These are phyloP conservation scores for Cardiocondyla obscurior DNA, from an alignment of 1,140 invertebrate genomes.

Conservation along the genomic window DNA sequence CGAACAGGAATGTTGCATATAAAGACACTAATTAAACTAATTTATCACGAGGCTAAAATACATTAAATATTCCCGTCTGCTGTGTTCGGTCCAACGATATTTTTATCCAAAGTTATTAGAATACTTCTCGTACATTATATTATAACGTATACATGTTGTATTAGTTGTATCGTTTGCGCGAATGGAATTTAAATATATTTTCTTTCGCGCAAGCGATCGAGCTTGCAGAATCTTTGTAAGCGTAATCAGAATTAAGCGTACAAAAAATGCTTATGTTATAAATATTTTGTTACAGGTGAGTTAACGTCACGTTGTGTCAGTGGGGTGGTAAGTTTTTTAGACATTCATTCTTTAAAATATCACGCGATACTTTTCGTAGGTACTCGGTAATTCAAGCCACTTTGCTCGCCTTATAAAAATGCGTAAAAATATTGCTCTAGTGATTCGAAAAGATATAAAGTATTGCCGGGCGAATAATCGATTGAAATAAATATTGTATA, in stretches of 20 bases:
- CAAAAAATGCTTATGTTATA: not conserved
- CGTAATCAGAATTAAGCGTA: not conserved
- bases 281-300: slow-evolving; percentile 49
- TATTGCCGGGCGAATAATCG: not conserved
- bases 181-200: not conserved
- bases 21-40: slow-evolving; percentile 70
- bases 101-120: slow-evolving; percentile 1
- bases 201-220: not conserved
- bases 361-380: not conserved
- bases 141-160: too few species aligned
- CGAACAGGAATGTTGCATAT: slow-evolving; percentile 59
- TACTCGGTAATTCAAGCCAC: not conserved
- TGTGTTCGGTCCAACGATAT: not conserved
- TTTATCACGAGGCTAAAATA: slow-evolving; percentile 43
- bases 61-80: slow-evolving; percentile 16
- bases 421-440: not conserved
- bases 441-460: not conserved
- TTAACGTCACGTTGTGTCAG: not conserved
- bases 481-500: not conserved
- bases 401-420: not conserved
- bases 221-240: not conserved
- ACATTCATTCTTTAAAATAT: not conserved
- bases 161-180: not conserved
- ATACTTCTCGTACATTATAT: not conserved
- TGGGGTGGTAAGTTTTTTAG: slow-evolving; percentile 1